Base-by-base conservation (phyloP, 1,140 invertebrate genomes). In the Philaenus spumarius region DNA sequence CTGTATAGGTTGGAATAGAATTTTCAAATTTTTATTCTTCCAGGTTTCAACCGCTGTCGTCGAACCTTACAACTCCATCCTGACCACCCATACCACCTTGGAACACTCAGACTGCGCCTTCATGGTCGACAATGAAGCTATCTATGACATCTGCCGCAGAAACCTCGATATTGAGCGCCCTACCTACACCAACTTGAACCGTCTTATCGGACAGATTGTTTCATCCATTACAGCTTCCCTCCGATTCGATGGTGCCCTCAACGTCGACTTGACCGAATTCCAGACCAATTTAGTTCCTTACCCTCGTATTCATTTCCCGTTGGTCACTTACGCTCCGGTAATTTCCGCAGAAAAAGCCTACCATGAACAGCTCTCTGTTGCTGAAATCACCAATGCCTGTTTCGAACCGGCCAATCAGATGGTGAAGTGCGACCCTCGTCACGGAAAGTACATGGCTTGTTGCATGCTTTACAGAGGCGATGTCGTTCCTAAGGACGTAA, bases 191-290 rank as follows among this genome's bases (percentile, higher is more conserved):
- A 85, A 83, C 68, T 67, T 85, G 37, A 83, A 83, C 66, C 68
- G 82, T 50, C 68, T 83, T 19, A 81, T 82, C 50, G 80, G 78
- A 2, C 81, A 83, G 67, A 79, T 82, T 47, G 80, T 83, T 26
- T 80, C 78, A 14, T 82, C 80, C 7, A 83, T 82, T 58, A 82
- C 80, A 0, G 80, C 77, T 62, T 73, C 74, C 4, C 71, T 85
- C 35, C 79, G 90, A 65, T 94, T 94, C 73, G 90, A 93, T 73
- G 90, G 90, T 70, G 89, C 89, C 47, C 78, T 93, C 15, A 95
- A 91, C 73, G 89, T 90, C 47, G 91, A 95, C 73, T 77, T 94
- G 47, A 93, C 88, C 26, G 91, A 95, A 75, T 95, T 95, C 82
- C 83, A 81, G 74, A 91, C 89, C 61, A 91, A 91, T 75, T 82